These are phyloP conservation scores for Orientallactaga bullata DNA, from an alignment of 2,113 vertebrate species.

Conservation along the genomic window DNA sequence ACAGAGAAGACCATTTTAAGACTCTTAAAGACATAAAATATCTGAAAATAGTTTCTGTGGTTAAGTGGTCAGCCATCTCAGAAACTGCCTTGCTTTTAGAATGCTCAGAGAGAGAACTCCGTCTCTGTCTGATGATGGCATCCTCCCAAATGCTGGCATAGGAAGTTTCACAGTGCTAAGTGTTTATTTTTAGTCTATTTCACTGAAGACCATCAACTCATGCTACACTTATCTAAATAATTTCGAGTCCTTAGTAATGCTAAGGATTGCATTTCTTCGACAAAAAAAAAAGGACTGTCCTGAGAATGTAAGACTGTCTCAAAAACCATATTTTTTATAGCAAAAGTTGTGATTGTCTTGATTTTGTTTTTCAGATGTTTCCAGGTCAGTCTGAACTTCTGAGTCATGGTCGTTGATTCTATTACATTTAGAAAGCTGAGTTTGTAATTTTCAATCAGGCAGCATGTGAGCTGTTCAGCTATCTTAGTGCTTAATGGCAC, in stretches of 20 bases:
- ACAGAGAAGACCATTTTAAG: too few relatives aligned
- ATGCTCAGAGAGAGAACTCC: too few relatives aligned
- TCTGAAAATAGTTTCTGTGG: too few relatives aligned
- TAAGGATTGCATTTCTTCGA: slow-evolving; percentile 3
- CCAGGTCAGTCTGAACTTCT: neutral
- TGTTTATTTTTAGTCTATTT: too few relatives aligned
- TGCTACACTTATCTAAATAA: too few relatives aligned
- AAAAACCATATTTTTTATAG: slow-evolving; percentile 1
- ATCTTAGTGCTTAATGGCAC: neutral
- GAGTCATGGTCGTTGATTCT: neutral
- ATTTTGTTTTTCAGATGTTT: neutral
- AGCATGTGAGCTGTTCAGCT: slow-evolving; percentile 11
- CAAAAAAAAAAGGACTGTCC: neutral
- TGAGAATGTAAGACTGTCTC: neutral
- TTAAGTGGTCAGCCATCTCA: too few relatives aligned
- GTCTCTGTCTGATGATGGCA: too few relatives aligned
- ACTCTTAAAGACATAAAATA: too few relatives aligned
- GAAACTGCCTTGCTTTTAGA: too few relatives aligned
- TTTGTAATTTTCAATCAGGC: slow-evolving; percentile 14
- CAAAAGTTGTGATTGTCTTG: neutral
- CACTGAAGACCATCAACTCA: neutral
- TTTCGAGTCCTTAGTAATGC: slow-evolving; percentile 1
- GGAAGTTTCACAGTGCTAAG: too few relatives aligned
- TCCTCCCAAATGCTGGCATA: too few relatives aligned
- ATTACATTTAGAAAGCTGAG: neutral